Base-by-base conservation (phyloP, 2,113 vertebrate genomes). In the Collichthys lucidus region DNA sequence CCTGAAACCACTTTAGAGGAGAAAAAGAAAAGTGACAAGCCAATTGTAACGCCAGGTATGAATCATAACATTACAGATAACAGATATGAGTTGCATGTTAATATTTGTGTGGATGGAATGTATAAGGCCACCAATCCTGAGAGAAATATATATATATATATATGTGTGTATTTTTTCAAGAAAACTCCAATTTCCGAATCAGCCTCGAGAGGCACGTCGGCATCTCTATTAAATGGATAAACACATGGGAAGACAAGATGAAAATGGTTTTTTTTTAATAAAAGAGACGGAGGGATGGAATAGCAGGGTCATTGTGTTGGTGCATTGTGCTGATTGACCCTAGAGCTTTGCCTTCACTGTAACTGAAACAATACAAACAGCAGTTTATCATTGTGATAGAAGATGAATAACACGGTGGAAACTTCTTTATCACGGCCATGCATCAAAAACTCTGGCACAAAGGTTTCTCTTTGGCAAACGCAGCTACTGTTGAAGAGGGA, bases 311-410 rank as follows among this genome's bases (percentile, higher is more conserved):
- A 19, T 22, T 31, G 67, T 62, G 65, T 68, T 24, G 35, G 14
- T 84, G 68, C 59, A 52, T 67, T 77, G 67, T 63, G 22, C 62
- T 40, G 78, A 80, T 62, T 79, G 77, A 86, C 80, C 75, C 71
- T 55, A n/a, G 57, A 74, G 65, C 66, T 82, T 57, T 63, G 59
- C 44, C 11, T 46, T 46, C 14, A 4, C 44, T 11, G 44, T 46
- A 60, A 74, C 66, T 73, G 1, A 9, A n/a, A 40, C 26, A 29
- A 61, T 12, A 26, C 62, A 70, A 79, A 71, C 57, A 29, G 68
- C 83, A 69, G 47, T 88, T 83, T 57, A 84, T 86, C 80, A 78
- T 74, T 46, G 47, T 15, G 74, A 80, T 31, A 63, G 72, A 81
- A 83, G 80, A 86, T 26, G 56, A 88, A 79, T 56, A 86, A 71